Evolutionary conservation across 2,113 vertebrate species (phyloP).

Genomic region (Halichoerus grypus): DNA sequence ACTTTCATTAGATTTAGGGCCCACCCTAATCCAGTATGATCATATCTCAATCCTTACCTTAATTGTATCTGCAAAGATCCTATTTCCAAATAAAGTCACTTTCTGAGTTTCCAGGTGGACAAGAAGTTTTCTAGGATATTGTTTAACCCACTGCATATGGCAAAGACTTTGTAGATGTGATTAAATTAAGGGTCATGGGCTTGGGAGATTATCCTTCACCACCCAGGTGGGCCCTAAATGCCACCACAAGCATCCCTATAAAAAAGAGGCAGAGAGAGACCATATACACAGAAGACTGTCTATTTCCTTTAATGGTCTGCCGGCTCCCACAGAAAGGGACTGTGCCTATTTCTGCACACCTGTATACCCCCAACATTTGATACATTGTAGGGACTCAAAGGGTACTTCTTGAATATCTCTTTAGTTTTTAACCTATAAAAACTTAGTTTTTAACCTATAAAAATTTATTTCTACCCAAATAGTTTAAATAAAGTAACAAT

Average conservation of each 20-base stretch:
- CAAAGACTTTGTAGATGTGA: background rate
- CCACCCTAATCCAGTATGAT: background rate
- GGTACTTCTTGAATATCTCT: background rate
- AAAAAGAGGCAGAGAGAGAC: background rate
- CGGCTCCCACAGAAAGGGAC: background rate
- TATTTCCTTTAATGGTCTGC: background rate
- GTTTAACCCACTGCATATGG: background rate
- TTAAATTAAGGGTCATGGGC: background rate
- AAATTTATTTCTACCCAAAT: background rate
- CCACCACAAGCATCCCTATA: background rate
- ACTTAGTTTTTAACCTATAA: background rate
- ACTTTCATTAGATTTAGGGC: background rate
- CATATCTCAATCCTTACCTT: background rate
- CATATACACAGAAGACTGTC: background rate
- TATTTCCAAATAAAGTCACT: background rate
- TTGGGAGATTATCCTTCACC: background rate
- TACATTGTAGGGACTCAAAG: background rate
- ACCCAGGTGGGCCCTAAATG: background rate
- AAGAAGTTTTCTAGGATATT: background rate
- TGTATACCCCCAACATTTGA: background rate
- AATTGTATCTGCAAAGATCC: background rate
- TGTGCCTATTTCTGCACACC: background rate
- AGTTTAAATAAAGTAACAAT: background rate
- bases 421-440: background rate
- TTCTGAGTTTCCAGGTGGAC: background rate